Evolutionary conservation across 2,113 vertebrate genomes (phyloP).

Genomic region (Turdus rufiventris): DNA sequence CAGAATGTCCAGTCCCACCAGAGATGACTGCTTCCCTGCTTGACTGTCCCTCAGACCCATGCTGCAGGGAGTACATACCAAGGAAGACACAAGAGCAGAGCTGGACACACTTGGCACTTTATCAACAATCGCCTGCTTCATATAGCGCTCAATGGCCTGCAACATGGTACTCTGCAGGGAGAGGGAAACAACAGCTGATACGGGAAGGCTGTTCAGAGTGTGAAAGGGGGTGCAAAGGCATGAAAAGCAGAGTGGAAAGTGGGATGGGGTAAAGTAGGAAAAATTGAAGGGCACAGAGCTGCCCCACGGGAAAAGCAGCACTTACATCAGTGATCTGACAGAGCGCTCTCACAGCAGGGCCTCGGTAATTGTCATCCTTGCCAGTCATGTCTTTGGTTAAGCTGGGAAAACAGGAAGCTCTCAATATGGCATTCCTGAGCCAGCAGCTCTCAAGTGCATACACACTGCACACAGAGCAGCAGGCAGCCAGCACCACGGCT

Average conservation of each 20-base stretch:
- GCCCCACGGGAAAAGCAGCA: neutral
- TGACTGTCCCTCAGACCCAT: neutral
- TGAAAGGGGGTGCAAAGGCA: neutral
- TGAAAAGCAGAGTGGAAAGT: neutral
- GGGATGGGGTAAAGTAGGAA: neutral
- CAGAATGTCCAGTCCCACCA: neutral
- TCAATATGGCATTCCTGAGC: neutral
- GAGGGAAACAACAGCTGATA: neutral
- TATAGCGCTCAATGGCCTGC: constrained; percentile 82
- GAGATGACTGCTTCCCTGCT: neutral
- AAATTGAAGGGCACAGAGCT: neutral
- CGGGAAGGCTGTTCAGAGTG: neutral
- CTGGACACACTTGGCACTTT: constrained; percentile 84
- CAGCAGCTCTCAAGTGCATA: neutral
- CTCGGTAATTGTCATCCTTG: constrained; percentile 82
- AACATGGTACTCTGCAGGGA: constrained; percentile 78
- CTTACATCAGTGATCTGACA: constrained; percentile 84
- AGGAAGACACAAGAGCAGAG: constrained; percentile 80
- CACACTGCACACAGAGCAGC: neutral
- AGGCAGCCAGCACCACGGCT: neutral
- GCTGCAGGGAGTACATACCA: constrained; percentile 64
- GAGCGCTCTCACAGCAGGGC: constrained; percentile 77
- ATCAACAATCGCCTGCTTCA: constrained; percentile 84
- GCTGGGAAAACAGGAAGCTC: constrained; percentile 39
- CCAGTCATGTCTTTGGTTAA: constrained; percentile 86